A percentile compares a stretch with the other conserved stretches of the same genome.
Conservation (phyloP, 1,140 invertebrate genomes). For the Palaemon carinicauda region DNA sequence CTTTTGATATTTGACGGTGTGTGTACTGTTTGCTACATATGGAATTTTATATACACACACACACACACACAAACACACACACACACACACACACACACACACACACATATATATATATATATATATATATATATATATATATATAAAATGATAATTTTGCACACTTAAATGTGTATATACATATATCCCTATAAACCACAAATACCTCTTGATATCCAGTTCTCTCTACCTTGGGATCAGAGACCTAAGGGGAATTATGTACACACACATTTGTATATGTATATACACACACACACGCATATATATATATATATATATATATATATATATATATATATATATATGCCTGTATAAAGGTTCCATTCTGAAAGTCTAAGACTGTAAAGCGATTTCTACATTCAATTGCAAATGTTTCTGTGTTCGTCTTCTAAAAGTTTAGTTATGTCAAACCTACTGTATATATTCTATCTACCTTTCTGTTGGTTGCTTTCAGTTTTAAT, state of each 20-base stretch:
- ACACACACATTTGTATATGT: background rate
- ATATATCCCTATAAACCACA: no score
- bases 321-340: conserved; percentile 1
- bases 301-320: background rate
- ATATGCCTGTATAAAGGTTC: background rate
- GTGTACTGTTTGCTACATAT: background rate
- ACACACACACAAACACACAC: background rate
- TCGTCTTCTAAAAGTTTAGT: no score
- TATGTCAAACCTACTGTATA: no score
- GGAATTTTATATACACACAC: background rate
- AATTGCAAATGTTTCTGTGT: no score
- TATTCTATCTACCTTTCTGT: no score
- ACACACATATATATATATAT: background rate
- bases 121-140: background rate
- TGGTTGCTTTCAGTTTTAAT: no score
- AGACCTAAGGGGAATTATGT: background rate
- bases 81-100: background rate
- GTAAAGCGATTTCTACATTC: background rate
- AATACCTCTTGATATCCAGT: background rate
- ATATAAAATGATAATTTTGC: no score
- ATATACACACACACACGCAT: conserved; percentile 11
- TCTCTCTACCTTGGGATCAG: background rate
- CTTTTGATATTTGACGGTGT: no score
- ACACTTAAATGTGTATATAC: no score
- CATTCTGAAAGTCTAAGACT: background rate